Percentiles rank a stretch among this genome's conserved stretches.
phyloP scores from a whole-genome alignment of 2,888 invertebrate genomes.

The Ennomos erosarius region DNA sequence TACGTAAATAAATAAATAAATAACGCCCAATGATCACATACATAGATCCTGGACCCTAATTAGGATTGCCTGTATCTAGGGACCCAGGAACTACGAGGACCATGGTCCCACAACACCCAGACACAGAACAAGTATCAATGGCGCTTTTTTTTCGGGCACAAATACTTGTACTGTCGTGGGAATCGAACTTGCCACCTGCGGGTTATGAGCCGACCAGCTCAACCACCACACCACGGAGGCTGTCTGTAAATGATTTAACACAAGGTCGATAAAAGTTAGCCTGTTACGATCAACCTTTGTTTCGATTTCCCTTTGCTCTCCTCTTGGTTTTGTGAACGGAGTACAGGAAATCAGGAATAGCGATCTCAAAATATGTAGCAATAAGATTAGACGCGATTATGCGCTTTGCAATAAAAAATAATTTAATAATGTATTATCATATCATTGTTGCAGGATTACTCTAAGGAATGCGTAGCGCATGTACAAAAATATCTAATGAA shows the following conservation, averaged over 20 bases:
- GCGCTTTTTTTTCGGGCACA: too few species aligned
- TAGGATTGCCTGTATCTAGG: too few species aligned
- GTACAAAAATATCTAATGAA: constrained; percentile 99
- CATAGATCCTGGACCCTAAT: too few species aligned
- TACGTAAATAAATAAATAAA: too few species aligned
- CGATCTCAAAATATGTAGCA: constrained; percentile 23
- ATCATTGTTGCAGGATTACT: constrained; percentile 94
- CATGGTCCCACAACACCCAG: too few species aligned
- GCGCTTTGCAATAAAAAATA: neutral
- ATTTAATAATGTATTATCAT: constrained; percentile 13
- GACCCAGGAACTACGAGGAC: too few species aligned
- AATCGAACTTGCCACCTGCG: too few species aligned
- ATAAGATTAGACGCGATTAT: constrained; percentile 8
- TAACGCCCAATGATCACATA: too few species aligned
- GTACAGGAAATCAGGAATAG: constrained; percentile 32
- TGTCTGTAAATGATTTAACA: constrained; percentile 5
- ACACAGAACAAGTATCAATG: too few species aligned
- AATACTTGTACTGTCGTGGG: too few species aligned
- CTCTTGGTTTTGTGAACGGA: constrained; percentile 28
- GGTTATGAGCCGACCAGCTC: too few species aligned
- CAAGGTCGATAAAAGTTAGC: constrained; percentile 13
- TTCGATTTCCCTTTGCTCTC: constrained; percentile 16
- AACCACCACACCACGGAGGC: too few species aligned
- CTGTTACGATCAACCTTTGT: constrained; percentile 5
- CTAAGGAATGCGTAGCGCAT: constrained; percentile 98